phyloP scores from a whole-genome alignment of 2,888 invertebrate genomes.

The Rhogogaster chlorosoma region DNA sequence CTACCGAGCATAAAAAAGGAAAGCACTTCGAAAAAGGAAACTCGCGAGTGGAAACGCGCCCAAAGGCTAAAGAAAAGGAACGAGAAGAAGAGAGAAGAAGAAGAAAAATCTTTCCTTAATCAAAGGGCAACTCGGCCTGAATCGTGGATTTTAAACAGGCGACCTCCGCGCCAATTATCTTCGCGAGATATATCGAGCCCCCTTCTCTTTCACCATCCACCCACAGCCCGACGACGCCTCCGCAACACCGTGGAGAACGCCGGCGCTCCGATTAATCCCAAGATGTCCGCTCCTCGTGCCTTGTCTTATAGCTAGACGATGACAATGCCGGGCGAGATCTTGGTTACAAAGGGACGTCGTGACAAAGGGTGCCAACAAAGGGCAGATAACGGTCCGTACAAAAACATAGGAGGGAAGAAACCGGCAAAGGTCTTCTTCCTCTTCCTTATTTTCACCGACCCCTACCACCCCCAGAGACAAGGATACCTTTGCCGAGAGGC shows the following conservation, averaged over 20 bases:
- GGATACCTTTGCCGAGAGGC: background rate
- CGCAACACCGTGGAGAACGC: constrained; percentile 15
- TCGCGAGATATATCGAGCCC: constrained; percentile 44
- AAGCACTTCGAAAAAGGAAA: constrained; percentile 47
- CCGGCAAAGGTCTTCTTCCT: constrained; percentile 49
- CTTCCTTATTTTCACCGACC: background rate
- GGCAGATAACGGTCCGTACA: constrained; percentile 72
- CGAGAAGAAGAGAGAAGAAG: background rate
- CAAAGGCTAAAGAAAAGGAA: constrained; percentile 41
- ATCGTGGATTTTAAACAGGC: constrained; percentile 70
- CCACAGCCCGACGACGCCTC: constrained; percentile 12
- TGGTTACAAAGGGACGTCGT: constrained; percentile 63
- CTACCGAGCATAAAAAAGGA: constrained; percentile 43
- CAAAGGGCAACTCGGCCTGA: constrained; percentile 58
- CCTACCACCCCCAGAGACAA: background rate
- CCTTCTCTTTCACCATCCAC: constrained; percentile 42
- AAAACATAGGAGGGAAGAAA: constrained; percentile 65
- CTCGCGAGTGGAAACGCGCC: constrained; percentile 21
- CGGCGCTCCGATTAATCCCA: constrained; percentile 42
- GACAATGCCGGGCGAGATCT: constrained; percentile 57
- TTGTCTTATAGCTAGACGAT: constrained; percentile 48
- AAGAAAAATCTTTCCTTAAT: constrained; percentile 46
- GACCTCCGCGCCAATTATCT: constrained; percentile 56
- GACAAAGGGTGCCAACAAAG: constrained; percentile 74
- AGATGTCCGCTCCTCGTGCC: constrained; percentile 47